Base-by-base conservation (phyloP, 2,888 invertebrate genomes). In the Pyrocoelia pectoralis region DNA sequence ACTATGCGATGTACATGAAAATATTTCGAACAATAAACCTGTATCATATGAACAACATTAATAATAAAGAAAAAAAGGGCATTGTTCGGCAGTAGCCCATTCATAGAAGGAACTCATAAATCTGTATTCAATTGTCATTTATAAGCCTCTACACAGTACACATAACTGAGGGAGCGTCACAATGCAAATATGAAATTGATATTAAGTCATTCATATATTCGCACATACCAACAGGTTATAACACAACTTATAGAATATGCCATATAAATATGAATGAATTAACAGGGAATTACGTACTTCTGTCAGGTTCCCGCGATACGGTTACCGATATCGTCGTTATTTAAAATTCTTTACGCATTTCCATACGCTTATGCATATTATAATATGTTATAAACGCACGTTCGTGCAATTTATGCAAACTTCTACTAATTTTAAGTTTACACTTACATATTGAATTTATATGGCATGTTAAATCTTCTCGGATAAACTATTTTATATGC, bases 221-320 rank as follows among this genome's bases (percentile, higher is more conserved):
- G 70, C 68, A 70, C 66, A 66, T 66, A 66, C 66, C 66, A 55
- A 54, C 66, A 59, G 59, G 61, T 62, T 55, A 62, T 62, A 65
- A 61, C 57, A 49, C 57, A 14, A 15, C 19, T 49, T 41, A 57
- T 54, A 33, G 10, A 33, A 33, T n/a, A 65, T 65, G 66, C 66
- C 62, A 66, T 66, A 66, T 67, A 70, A 70, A 70, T 71, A 70
- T 70, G 71, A 71, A 70, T 71, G 71, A 68, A 71, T 71, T 70
- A 71, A 71, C 68, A 68, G 71, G 65, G 50, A 57, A 50, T 59
- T 56, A 51, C 61, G 55, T 66, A 62, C 15, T 46, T 66, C 46
- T 56, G 61, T 55, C 61, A 59, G 41, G 66, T 66, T 66, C 62
- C 61, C 66, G 66, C 62, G 66, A 66, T 66, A 59, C 56, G 51